phyloP scores from a whole-genome alignment of 2,888 invertebrate genomes.

The Minunthozetes semirufus region DNA sequence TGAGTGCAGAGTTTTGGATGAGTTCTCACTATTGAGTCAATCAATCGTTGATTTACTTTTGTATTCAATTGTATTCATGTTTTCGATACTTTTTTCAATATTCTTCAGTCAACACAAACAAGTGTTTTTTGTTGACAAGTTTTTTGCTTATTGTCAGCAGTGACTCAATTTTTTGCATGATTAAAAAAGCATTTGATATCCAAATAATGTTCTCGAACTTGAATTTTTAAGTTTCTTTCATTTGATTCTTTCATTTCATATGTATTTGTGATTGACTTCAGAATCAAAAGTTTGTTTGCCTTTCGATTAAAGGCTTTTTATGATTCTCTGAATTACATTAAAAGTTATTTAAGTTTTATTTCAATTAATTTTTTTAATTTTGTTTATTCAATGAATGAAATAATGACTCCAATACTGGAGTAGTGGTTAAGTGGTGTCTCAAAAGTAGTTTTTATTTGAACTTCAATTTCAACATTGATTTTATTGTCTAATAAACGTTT shows the following conservation, averaged over 20 bases:
- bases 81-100: no score
- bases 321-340: not conserved
- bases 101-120: no score
- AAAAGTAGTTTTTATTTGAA: not conserved
- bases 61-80: no score
- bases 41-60: not conserved
- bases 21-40: not conserved
- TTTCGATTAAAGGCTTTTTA: not conserved
- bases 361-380: not conserved
- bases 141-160: not conserved
- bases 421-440: not conserved
- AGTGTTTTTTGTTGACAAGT: no score
- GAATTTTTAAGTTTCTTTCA: not conserved
- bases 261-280: not conserved
- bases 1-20: not conserved
- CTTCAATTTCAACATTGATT: not conserved
- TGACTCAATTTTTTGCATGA: not conserved
- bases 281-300: not conserved
- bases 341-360: not conserved
- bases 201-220: not conserved
- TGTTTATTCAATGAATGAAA: not conserved
- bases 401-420: not conserved
- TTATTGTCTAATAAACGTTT: not conserved
- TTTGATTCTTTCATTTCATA: not conserved
- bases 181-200: not conserved